Percentiles rank a stretch among this genome's conserved stretches.
These are phyloP conservation scores for Pipistrellus pygmaeus DNA, from an alignment of 2,797 vertebrate genomes.

Conservation along the genomic window DNA sequence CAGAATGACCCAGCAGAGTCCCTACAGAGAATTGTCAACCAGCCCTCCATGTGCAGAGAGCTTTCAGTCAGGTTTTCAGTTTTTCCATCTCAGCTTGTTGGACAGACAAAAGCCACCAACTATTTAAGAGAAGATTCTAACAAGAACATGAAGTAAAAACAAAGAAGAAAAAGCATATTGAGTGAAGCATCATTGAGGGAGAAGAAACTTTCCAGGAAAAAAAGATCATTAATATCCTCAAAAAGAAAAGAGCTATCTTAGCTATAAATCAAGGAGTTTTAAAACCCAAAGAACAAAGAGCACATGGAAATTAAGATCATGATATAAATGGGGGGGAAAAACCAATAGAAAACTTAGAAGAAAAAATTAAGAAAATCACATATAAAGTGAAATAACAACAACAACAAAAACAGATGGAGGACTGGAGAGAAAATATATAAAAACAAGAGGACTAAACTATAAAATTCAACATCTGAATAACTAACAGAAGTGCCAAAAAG, in stretches of 20 bases:
- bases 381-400: not conserved
- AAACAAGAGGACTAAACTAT: not conserved
- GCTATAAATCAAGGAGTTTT: not conserved
- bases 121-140: not conserved
- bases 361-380: not conserved
- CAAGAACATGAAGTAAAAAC: not conserved
- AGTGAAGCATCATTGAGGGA: not conserved
- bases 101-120: not conserved
- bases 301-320: not conserved
- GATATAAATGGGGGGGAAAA: not conserved
- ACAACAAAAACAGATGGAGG: not conserved
- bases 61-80: not conserved
- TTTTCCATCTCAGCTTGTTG: not conserved
- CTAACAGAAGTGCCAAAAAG: not conserved
- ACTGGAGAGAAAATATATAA: not conserved
- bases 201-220: not conserved
- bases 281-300: not conserved
- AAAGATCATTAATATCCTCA: not conserved
- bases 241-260: not conserved
- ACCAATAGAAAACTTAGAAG: not conserved
- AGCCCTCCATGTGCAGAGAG: not conserved
- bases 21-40: not conserved
- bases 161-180: not conserved
- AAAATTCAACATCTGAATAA: not conserved
- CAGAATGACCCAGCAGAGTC: not conserved